phyloP scores from a whole-genome alignment of 2,113 vertebrate species.

The Vanacampus margaritifer region DNA sequence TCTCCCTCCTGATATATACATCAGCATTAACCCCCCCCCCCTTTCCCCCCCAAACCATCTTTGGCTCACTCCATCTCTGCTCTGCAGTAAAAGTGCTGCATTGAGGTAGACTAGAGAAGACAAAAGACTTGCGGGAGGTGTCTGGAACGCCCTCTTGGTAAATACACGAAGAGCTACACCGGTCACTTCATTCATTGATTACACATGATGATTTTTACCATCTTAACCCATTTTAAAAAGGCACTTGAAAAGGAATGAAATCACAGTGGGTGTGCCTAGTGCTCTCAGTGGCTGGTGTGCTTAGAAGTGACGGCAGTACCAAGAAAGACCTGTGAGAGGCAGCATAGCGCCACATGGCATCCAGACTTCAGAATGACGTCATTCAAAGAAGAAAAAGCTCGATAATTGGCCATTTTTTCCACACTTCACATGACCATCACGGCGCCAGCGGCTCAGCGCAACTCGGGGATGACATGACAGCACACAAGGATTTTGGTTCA shows the following conservation, averaged over 20 bases:
- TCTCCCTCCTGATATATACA: slow-evolving; percentile 17
- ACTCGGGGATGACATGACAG: too few relatives aligned
- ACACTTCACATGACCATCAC: too few relatives aligned
- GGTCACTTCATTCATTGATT: neutral
- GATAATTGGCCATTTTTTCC: too few relatives aligned
- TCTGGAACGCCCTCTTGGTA: slow-evolving; percentile 8
- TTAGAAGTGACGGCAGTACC: neutral
- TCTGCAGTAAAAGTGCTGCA: slow-evolving; percentile 76
- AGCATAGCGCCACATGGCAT: too few relatives aligned
- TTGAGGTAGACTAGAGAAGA: slow-evolving; percentile 66
- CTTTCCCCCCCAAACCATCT: slow-evolving; percentile 21
- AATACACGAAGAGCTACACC: neutral
- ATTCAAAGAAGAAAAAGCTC: too few relatives aligned
- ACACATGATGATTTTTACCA: neutral
- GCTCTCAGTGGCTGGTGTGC: neutral
- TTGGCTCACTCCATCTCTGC: slow-evolving; percentile 63
- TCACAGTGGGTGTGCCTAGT: neutral
- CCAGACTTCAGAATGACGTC: too few relatives aligned
- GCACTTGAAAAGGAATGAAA: neutral
- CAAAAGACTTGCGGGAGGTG: slow-evolving; percentile 14
- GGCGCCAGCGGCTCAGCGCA: too few relatives aligned
- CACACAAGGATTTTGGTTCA: too few relatives aligned
- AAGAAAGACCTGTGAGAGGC: too few relatives aligned
- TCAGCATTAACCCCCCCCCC: slow-evolving; percentile 50
- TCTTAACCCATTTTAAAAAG: neutral